Evolutionary conservation across 2,797 vertebrate species (phyloP), one percentile per base, ranked within the genome.

Genomic region (Pogoniulus pusillus): DNA sequence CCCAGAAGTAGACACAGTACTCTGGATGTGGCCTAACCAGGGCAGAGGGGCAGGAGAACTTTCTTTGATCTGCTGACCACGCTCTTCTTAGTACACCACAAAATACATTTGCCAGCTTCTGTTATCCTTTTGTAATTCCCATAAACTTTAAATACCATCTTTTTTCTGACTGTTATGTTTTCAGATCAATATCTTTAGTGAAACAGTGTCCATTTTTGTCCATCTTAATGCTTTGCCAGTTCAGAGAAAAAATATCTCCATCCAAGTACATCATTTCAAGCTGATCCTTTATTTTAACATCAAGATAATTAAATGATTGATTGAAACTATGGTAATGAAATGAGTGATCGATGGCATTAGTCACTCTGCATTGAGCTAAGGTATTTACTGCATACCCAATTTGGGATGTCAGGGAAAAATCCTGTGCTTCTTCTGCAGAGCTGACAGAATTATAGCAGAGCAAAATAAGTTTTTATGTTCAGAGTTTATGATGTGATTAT

Each of bases 221-320:
- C 63, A 24, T 55, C 55, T 43, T n/a, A 19, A 55, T 87, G 47
- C 30, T 79, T 81, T 72, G 70, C 51, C 51, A 49, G 2, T 60
- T 43, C 27, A 3, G 53, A 35, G 12, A 55, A 73, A 73, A 65
- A 64, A 12, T 1, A 3, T 41, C 70, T 51, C 80, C 35, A 0
- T 71, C 74, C 45, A 57, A 27, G 57, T 57, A 16, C 71, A 63
- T 78, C 39, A 54, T 71, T 76, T 58, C 18, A n/a, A 71, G 70
- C 77, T 45, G 74, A 23, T 87, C 9, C 85, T 91, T 79, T 47
- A 30, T 91, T 84, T 82, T 35, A 76, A 53, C 72, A 2, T 20
- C 32, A 60, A 75, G 71, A 72, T 88, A 96, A 93, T 86, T 47
- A 89, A 90, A 55, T 63, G 82, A 86, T 81, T 85, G 91, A 93